Evolutionary conservation across 1,140 invertebrate genomes (phyloP).

Genomic region (Magallana gigas): DNA sequence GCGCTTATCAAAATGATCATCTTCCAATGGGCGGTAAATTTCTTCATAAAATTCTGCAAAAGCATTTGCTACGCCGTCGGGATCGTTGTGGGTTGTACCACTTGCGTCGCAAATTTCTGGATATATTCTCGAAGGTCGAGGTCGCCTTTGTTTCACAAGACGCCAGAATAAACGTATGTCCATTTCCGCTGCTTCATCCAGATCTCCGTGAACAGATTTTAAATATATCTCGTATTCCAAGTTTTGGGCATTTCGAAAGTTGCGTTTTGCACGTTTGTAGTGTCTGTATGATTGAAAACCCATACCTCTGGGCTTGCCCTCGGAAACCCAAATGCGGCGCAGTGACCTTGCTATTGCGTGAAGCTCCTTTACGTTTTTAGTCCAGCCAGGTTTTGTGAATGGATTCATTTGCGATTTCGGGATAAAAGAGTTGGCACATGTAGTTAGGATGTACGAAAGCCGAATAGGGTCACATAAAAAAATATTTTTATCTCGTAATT

Average conservation of each 20-base stretch:
- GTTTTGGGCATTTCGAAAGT: conserved; percentile 4
- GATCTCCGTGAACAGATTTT: conserved; percentile 19
- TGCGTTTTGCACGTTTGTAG: conserved; percentile 41
- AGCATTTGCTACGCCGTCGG: background rate
- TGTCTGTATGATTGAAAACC: conserved; percentile 3
- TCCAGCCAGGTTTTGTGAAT: conserved; percentile 46
- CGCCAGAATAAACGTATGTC: conserved; percentile 45
- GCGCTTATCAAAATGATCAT: background rate
- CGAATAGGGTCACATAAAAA: too few relatives aligned
- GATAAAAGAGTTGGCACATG: background rate
- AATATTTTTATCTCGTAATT: too few relatives aligned
- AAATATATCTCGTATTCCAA: conserved; percentile 28
- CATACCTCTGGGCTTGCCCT: conserved; percentile 44
- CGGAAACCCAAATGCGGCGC: conserved; percentile 15
- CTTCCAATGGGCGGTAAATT: background rate
- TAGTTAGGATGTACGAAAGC: background rate
- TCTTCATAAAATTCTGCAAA: conserved; percentile 1
- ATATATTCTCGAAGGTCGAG: background rate
- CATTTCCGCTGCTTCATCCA: conserved; percentile 31
- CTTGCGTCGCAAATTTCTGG: background rate
- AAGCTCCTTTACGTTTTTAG: conserved; percentile 17
- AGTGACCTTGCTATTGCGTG: conserved; percentile 9
- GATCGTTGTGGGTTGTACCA: background rate
- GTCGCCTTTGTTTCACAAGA: conserved; percentile 16
- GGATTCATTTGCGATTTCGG: conserved; percentile 4